phyloP scores from a whole-genome alignment of 2,797 vertebrate genomes.

The Scolopax bukidnonensis region DNA sequence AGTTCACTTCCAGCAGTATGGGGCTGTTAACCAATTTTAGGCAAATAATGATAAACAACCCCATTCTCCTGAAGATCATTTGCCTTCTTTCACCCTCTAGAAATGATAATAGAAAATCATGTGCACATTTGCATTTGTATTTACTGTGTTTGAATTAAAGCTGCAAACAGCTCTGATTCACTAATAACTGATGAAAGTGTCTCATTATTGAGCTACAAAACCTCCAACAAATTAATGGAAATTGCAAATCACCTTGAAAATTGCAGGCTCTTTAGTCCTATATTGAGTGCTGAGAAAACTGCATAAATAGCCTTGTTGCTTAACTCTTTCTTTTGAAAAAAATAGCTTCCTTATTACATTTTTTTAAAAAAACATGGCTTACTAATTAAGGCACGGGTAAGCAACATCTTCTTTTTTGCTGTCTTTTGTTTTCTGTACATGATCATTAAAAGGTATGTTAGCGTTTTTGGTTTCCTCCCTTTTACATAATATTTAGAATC shows the following conservation, averaged over 20 bases:
- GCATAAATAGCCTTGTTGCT: constrained; percentile 32
- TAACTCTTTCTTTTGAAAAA: constrained; percentile 35
- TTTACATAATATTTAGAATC: background rate
- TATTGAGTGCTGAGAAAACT: constrained; percentile 20
- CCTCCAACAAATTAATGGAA: constrained; percentile 64
- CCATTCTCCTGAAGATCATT: constrained; percentile 43
- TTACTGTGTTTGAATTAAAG: constrained; percentile 60
- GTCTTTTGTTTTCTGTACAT: background rate
- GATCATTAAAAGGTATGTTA: background rate
- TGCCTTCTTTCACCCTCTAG: constrained; percentile 44
- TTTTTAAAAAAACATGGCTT: background rate
- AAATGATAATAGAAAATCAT: constrained; percentile 58
- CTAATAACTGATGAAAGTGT: constrained; percentile 63
- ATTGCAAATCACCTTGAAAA: constrained; percentile 74
- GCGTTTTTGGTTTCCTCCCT: background rate
- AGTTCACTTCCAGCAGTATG: background rate
- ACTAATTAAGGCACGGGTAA: constrained; percentile 9
- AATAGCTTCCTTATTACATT: background rate
- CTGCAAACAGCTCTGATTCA: constrained; percentile 58
- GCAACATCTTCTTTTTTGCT: background rate
- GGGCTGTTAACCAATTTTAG: constrained; percentile 21
- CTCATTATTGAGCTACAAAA: constrained; percentile 65
- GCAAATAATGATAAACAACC: background rate
- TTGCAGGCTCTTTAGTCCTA: constrained; percentile 52
- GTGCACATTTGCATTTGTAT: constrained; percentile 61